Percentiles rank a stretch among this genome's conserved stretches.
Conservation (phyloP, 2,113 vertebrate genomes). For the Ascaphus truei region DNA sequence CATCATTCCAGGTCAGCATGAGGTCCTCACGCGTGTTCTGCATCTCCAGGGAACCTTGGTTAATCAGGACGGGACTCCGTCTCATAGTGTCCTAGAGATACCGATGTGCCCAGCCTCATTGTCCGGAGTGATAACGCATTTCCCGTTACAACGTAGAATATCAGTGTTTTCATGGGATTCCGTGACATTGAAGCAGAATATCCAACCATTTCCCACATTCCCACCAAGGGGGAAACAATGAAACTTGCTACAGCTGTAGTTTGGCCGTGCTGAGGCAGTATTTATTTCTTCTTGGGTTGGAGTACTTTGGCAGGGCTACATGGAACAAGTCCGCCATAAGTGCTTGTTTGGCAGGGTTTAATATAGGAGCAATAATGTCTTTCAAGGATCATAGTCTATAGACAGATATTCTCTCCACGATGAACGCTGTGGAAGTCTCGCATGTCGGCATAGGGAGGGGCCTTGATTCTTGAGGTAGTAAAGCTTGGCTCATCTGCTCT, state of each 20-base stretch:
- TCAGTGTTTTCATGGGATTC: not conserved
- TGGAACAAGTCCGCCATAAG: not conserved
- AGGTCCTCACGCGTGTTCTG: no score
- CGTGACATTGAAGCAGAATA: not conserved
- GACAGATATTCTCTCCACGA: not conserved
- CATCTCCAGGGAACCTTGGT: no score
- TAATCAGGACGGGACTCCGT: no score
- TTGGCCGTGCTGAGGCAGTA: not conserved
- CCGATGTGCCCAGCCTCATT: no score
- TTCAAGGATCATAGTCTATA: not conserved
- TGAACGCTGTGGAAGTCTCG: not conserved
- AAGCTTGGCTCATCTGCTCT: not conserved
- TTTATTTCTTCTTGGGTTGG: not conserved
- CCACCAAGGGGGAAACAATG: not conserved
- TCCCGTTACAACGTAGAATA: no score
- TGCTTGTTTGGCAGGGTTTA: constrained; percentile 4
- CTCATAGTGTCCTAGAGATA: no score
- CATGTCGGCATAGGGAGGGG: not conserved
- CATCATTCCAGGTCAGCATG: no score
- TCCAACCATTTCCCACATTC: not conserved
- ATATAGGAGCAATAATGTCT: not conserved
- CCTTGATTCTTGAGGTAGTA: not conserved
- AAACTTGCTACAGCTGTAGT: not conserved
- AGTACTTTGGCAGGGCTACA: not conserved
- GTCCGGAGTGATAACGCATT: no score